Percentiles rank a stretch among this genome's conserved stretches.
Evolutionary conservation across 2,113 vertebrate genomes (phyloP).

Genomic region (Noctilio leporinus): DNA sequence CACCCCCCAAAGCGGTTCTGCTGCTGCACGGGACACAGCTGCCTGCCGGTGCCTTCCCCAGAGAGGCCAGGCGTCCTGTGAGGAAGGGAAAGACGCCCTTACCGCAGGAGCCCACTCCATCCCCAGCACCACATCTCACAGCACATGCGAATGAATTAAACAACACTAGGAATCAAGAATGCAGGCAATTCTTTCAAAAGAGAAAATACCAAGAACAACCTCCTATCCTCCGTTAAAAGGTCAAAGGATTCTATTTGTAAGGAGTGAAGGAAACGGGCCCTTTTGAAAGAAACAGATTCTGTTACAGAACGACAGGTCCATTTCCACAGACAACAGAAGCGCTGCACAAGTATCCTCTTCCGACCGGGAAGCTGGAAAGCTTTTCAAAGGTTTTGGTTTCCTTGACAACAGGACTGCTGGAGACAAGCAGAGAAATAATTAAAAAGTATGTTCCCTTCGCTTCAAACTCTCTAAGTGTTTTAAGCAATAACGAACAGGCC

Average conservation of each 20-base stretch:
- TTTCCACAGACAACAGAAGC: slow-evolving; percentile 45
- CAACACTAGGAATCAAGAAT: neutral
- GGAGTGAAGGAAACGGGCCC: slow-evolving; percentile 6
- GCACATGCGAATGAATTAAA: neutral
- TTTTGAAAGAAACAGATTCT: slow-evolving; percentile 42
- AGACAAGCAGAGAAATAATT: slow-evolving; percentile 78
- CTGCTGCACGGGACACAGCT: accelerated
- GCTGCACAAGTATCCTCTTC: slow-evolving; percentile 57
- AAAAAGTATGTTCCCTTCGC: slow-evolving; percentile 65
- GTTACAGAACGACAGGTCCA: slow-evolving; percentile 30
- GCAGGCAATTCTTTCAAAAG: neutral
- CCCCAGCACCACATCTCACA: neutral
- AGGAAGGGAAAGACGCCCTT: neutral
- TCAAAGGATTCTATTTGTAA: slow-evolving; percentile 15
- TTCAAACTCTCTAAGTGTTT: slow-evolving; percentile 30
- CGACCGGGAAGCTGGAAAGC: slow-evolving; percentile 57
- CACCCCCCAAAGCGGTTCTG: neutral
- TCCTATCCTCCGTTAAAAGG: slow-evolving; percentile 45
- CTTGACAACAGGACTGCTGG: slow-evolving; percentile 80
- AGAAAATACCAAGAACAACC: neutral
- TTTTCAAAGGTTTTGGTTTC: slow-evolving; percentile 76
- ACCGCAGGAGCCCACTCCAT: neutral
- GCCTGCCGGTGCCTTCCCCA: neutral
- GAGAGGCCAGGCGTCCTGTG: neutral
- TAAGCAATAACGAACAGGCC: slow-evolving; percentile 37